Evolutionary conservation across 2,888 invertebrate species (phyloP), one percentile per base, ranked within the genome.

Genomic region (Aleiodes testaceus): DNA sequence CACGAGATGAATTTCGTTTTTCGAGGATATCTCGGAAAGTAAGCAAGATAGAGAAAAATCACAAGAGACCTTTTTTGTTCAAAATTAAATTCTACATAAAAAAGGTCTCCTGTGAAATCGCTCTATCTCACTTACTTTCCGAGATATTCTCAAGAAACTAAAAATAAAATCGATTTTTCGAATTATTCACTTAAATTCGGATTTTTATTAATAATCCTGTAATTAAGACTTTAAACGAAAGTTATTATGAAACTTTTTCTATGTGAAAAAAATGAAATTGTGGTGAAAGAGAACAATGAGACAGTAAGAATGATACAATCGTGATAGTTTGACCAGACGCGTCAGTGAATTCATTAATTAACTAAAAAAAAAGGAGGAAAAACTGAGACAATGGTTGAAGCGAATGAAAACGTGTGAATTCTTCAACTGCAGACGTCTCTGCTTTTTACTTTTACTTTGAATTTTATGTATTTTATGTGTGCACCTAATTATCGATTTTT

Each of bases 211-310:
- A 66, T 44, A 69, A 72, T 66, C 73, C 75, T 66, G 75, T 73
- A 74, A 75, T 75, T 72, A 75, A 72, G 68, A 66, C 74, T 47
- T 68, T 70, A 63, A 71, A 74, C 64, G 76, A 76, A 74, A 76
- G 75, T 75, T 71, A 74, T 75, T 76, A 76, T 70, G 70, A 66
- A 45, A 70, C 69, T 61, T 59, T 69, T 72, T 47, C 59, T 64
- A 66, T 61, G 71, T 18, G 61, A 71, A 11, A 36, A 26, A 36
- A 36, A 36, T 9, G 1, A 36, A 36, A 36, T 36, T 9, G 36
- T 36, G 49, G 45, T 53, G 59, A 22, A 53, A 55, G 59, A 66
- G 47, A 66, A 49, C 36, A 59, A 65, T 49, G 42, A 66, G 44
- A 55, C 20, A 50, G 65, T 50, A 61, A 49, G 59, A 49, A 65